phyloP scores from a whole-genome alignment of 2,888 invertebrate species.

The Ectropis crepuscularia region DNA sequence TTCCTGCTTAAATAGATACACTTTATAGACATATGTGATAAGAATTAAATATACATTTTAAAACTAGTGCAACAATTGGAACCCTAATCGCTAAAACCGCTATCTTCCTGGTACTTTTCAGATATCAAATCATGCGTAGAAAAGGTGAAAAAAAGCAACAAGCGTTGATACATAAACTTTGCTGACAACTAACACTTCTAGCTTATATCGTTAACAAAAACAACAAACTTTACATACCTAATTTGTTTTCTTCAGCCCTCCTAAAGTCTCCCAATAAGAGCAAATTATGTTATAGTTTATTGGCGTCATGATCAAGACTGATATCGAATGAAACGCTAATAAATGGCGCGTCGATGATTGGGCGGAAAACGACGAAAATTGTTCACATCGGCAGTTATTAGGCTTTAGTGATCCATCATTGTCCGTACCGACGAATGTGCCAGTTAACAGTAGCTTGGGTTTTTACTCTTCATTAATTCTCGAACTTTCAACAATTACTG shows the following conservation, averaged over 20 bases:
- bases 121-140: too few species aligned
- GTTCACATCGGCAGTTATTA: constrained; percentile 50
- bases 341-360: constrained; percentile 53
- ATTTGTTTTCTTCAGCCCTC: constrained; percentile 14
- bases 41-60: too few species aligned
- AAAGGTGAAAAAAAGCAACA: too few species aligned
- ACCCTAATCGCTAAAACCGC: too few species aligned
- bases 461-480: too few species aligned
- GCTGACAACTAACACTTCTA: background rate
- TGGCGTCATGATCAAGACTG: constrained; percentile 44
- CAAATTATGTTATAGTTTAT: constrained; percentile 39
- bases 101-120: too few species aligned
- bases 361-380: constrained; percentile 47
- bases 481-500: too few species aligned
- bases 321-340: constrained; percentile 47
- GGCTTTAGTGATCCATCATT: constrained; percentile 51
- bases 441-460: constrained; percentile 29
- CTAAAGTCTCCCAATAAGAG: constrained; percentile 19
- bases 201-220: background rate
- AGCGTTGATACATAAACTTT: background rate
- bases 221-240: background rate
- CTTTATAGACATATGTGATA: too few species aligned
- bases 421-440: constrained; percentile 41
- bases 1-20: too few species aligned
- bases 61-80: too few species aligned